These are phyloP conservation scores for Coptodon rendalli DNA, from an alignment of 2,113 vertebrate species.

Conservation along the genomic window DNA sequence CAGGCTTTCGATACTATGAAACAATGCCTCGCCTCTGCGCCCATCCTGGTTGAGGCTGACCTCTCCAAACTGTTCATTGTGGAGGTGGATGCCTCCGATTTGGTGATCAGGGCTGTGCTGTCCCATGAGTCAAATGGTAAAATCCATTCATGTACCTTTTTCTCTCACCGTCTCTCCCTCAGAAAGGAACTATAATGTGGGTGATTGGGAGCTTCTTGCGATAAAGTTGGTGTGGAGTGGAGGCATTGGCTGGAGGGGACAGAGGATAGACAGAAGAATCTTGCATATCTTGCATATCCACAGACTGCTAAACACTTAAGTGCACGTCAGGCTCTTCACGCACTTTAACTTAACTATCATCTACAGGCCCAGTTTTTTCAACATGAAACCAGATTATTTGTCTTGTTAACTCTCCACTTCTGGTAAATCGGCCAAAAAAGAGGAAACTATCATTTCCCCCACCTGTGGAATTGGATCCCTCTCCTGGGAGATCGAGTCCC, in stretches of 20 bases:
- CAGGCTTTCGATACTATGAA: not conserved
- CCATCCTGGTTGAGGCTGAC: not conserved
- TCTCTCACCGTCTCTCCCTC: not conserved
- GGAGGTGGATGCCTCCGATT: not conserved
- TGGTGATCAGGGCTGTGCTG: not conserved
- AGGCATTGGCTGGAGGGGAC: not conserved
- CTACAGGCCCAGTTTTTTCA: not conserved
- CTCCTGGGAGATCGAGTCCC: not conserved
- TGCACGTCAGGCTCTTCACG: not conserved
- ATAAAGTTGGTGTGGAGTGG: not conserved
- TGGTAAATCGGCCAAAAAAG: not conserved
- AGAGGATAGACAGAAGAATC: not conserved
- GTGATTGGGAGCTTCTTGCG: not conserved
- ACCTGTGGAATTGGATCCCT: not conserved
- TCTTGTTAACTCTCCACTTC: not conserved
- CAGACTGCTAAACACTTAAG: not conserved
- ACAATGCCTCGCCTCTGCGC: not conserved
- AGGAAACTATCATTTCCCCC: not conserved
- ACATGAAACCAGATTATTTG: not conserved
- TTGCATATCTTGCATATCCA: not conserved
- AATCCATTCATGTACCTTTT: not conserved
- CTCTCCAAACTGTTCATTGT: not conserved
- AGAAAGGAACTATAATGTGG: not conserved
- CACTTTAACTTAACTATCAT: not conserved
- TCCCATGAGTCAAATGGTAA: not conserved